Evolutionary conservation across 2,113 vertebrate species (phyloP).

Genomic region (Pygoscelis adeliae): DNA sequence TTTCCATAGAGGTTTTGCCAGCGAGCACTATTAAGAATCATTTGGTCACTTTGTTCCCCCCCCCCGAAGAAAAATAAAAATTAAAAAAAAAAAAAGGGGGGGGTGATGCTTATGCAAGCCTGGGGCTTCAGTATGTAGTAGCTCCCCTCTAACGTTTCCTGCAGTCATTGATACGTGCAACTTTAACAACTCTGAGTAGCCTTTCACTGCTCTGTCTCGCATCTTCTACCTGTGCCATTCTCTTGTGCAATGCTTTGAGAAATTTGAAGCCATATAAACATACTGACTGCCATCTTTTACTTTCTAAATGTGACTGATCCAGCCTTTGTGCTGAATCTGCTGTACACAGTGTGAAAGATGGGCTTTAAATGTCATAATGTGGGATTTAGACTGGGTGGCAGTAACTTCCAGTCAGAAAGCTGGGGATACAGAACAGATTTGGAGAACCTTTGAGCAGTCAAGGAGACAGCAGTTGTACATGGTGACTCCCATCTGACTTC

Average conservation of each 20-base stretch:
- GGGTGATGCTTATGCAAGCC: not conserved
- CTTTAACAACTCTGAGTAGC: not conserved
- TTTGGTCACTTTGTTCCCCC: not conserved
- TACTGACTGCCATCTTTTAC: rapidly evolving
- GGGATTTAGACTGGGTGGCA: not conserved
- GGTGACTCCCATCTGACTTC: not conserved
- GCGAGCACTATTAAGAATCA: not conserved
- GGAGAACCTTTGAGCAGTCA: not conserved
- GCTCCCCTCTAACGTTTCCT: not conserved
- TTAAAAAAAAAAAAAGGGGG: no score
- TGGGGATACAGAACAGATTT: not conserved
- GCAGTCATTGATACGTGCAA: not conserved
- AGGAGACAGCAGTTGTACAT: no score
- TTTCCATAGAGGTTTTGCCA: not conserved
- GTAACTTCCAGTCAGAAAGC: not conserved
- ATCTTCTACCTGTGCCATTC: not conserved
- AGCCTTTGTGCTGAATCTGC: not conserved
- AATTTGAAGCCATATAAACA: not conserved
- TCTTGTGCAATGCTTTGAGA: not conserved
- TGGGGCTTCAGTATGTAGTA: not conserved
- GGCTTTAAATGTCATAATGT: not conserved
- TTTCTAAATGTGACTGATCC: not conserved
- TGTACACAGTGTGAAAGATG: not conserved
- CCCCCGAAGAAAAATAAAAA: not conserved
- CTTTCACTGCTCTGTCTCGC: not conserved